A percentile compares a stretch with the other conserved stretches of the same genome.
Evolutionary conservation across 2,113 vertebrate species (phyloP).

Genomic region (Nothobranchius furzeri): DNA sequence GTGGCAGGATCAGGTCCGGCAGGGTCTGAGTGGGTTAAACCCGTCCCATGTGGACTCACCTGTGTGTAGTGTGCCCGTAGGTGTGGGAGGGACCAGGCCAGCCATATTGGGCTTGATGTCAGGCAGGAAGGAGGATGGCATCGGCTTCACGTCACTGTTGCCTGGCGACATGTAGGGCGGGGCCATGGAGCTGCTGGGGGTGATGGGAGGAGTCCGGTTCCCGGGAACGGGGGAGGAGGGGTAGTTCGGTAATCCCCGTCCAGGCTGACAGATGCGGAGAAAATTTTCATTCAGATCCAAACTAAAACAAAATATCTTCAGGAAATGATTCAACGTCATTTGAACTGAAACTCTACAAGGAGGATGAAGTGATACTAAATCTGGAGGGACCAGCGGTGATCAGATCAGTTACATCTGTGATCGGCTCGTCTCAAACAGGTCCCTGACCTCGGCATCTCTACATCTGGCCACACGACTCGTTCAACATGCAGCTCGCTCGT

Average conservation of each 20-base stretch:
- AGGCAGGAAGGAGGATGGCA: slow-evolving; percentile 80
- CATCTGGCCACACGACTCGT: no score
- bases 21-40: no score
- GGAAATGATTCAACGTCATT: no score
- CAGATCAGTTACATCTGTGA: no score
- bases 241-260: slow-evolving; percentile 86
- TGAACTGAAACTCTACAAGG: no score
- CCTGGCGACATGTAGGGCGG: slow-evolving; percentile 84
- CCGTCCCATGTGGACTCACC: no score
- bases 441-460: no score
- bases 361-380: no score
- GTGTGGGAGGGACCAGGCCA: slow-evolving; percentile 78
- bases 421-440: no score
- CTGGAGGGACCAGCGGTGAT: no score
- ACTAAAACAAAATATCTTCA: neutral
- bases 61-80: slow-evolving; percentile 36
- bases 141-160: slow-evolving; percentile 85
- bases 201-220: slow-evolving; percentile 91
- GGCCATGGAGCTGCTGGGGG: slow-evolving; percentile 82
- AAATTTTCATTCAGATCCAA: neutral
- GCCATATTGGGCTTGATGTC: slow-evolving; percentile 87
- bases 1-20: no score
- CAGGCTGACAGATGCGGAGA: slow-evolving; percentile 66
- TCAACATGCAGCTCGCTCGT: no score
- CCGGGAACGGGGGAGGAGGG: slow-evolving; percentile 88